Evolutionary conservation across 2,888 invertebrate genomes (phyloP), one percentile per base, ranked within the genome.

Genomic region (Brenthis ino): DNA sequence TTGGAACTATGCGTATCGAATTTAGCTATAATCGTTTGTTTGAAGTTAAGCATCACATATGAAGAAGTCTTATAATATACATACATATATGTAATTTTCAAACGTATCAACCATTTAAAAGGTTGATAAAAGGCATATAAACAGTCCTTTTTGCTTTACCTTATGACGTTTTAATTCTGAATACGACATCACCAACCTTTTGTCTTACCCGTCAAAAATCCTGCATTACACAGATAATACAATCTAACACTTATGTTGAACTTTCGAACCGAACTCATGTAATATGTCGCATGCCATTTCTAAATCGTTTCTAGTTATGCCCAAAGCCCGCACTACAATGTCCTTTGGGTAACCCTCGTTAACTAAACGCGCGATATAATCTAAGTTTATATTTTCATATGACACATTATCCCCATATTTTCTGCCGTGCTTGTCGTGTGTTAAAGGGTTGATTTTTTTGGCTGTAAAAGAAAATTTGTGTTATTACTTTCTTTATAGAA

Each of bases 211-310:
- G 12, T 47, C 20, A 57, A 63, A 53, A 63, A 53, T 51, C 53
- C 63, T 51, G 51, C 63, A 37, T 53, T 63, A 63, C 37, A 12
- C 28, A 20, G 11, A 37, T 64, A 16, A 48, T 50, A 55, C 24
- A 28, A 60, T 65, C 78, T 86, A 92, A 80, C 91, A 91, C 75
- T 91, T 90, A 77, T 85, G 88, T 72, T 88, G 82, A 77, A 89
- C 77, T 80, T 93, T 93, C 3, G 88, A 82, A n/a, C 97, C 98
- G 87, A 98, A 98, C 85, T 98, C 97, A 85, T 97, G 96, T 76
- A 98, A 91, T 82, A 98, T 98, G 85, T 98, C 98, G 91, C 98
- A 96, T 58, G 98, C 98, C 98, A 99, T 98, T 85, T 97, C 97
- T 66, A 98, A 94, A 87, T 99, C 97, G 91, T 98, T 99, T 70